Evolutionary conservation across 2,797 vertebrate genomes (phyloP).

Genomic region (Melanogrammus aeglefinus): DNA sequence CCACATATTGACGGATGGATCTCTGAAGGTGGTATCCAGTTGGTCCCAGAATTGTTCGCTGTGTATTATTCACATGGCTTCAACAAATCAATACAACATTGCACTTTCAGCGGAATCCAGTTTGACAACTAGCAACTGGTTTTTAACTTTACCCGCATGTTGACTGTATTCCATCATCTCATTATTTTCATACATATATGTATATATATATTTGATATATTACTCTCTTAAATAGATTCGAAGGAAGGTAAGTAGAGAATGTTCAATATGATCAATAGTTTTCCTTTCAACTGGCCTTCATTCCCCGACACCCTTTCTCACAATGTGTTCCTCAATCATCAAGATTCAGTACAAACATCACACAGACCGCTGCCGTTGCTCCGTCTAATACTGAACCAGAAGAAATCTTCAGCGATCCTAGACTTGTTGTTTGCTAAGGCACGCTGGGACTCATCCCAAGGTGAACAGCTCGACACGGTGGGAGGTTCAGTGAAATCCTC

Average conservation of each 20-base stretch:
- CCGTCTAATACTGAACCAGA: conserved; percentile 38
- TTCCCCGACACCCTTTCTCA: neutral
- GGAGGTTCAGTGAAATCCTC: neutral
- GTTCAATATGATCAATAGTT: neutral
- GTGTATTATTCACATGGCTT: neutral
- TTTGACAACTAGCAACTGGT: neutral
- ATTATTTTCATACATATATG: neutral
- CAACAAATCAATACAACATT: too few relatives aligned
- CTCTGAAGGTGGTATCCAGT: too few relatives aligned
- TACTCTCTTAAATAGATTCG: conserved; percentile 3
- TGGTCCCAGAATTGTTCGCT: neutral
- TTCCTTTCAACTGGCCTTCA: neutral
- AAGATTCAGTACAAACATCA: neutral
- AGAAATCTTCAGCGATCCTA: conserved; percentile 63
- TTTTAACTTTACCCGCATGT: neutral
- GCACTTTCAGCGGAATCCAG: too few relatives aligned
- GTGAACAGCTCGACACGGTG: conserved; percentile 68
- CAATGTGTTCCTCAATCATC: neutral
- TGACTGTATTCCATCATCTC: neutral
- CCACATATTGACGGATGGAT: neutral
- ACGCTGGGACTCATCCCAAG: conserved; percentile 85
- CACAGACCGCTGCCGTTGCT: neutral
- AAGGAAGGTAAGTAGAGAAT: neutral
- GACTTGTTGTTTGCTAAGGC: conserved; percentile 85
- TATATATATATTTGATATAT: neutral